These are phyloP conservation scores for Microplitis mediator DNA, from an alignment of 1,140 invertebrate species.

Conservation along the genomic window DNA sequence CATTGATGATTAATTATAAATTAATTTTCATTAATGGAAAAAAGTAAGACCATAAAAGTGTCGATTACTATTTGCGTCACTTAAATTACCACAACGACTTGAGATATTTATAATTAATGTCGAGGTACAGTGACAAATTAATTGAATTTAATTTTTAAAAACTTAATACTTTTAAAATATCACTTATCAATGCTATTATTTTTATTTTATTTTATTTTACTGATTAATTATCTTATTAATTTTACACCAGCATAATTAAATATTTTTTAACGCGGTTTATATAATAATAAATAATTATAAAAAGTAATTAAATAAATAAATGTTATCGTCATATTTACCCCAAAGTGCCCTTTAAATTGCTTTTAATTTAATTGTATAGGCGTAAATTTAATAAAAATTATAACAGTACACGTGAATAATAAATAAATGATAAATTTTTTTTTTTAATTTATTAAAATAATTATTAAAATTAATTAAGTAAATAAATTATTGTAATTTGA, in stretches of 20 bases:
- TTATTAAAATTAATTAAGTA: background rate
- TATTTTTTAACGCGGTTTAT: background rate
- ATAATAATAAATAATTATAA: no score
- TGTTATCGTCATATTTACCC: constrained; percentile 43
- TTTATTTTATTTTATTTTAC: background rate
- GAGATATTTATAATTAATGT: constrained; percentile 4
- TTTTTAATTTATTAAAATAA: background rate
- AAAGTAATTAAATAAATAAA: constrained; percentile 1
- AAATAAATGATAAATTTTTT: background rate
- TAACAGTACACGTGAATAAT: background rate
- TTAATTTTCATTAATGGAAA: background rate
- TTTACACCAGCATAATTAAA: background rate
- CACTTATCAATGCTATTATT: background rate
- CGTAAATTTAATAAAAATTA: background rate
- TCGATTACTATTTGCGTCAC: constrained; percentile 19
- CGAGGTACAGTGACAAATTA: background rate
- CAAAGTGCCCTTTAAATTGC: constrained; percentile 36
- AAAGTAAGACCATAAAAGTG: constrained; percentile 11
- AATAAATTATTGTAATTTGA: background rate
- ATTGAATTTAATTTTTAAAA: no score
- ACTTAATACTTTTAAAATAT: no score
- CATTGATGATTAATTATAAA: background rate
- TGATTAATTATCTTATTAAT: constrained; percentile 5
- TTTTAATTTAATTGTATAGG: constrained; percentile 26
- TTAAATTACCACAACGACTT: constrained; percentile 24